phyloP scores from a whole-genome alignment of 2,888 invertebrate genomes.

The Hydriomena furcata region DNA sequence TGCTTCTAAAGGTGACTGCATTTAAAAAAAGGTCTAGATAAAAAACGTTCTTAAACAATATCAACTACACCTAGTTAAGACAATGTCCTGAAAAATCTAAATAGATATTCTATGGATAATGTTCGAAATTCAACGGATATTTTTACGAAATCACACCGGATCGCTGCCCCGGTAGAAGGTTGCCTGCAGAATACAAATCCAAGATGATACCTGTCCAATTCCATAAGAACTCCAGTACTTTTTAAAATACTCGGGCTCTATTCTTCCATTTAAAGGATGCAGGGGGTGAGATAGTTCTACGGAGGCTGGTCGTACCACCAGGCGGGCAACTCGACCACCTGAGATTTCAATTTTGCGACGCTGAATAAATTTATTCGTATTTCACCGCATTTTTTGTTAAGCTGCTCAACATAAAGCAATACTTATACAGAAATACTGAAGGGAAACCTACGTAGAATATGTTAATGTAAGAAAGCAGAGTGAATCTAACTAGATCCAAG shows the following conservation, averaged over 20 bases:
- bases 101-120: slow-evolving; percentile 18
- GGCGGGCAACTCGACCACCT: slow-evolving; percentile 66
- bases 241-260: slow-evolving; percentile 40
- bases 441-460: slow-evolving; percentile 15
- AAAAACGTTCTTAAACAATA: too few species aligned
- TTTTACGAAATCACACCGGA: slow-evolving; percentile 63
- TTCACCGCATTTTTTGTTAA: slow-evolving; percentile 60
- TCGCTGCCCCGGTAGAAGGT: slow-evolving; percentile 53
- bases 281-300: slow-evolving; percentile 45
- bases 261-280: slow-evolving; percentile 36
- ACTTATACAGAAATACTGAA: slow-evolving; percentile 41
- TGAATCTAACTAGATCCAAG: neutral
- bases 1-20: too few species aligned
- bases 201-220: slow-evolving; percentile 54
- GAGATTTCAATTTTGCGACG: slow-evolving; percentile 79
- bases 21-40: too few species aligned
- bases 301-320: slow-evolving; percentile 45
- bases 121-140: slow-evolving; percentile 48
- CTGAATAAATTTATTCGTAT: slow-evolving; percentile 76
- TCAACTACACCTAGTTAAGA: neutral
- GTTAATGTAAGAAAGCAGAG: neutral
- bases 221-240: slow-evolving; percentile 43
- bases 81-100: slow-evolving; percentile 14
- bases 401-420: slow-evolving; percentile 53
- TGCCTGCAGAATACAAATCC: slow-evolving; percentile 70